Percentiles rank a stretch among this genome's conserved stretches.
These are phyloP conservation scores for Palythoa caribaeorum DNA, from an alignment of 92 coral and sea anemone genomes.

Conservation along the genomic window DNA sequence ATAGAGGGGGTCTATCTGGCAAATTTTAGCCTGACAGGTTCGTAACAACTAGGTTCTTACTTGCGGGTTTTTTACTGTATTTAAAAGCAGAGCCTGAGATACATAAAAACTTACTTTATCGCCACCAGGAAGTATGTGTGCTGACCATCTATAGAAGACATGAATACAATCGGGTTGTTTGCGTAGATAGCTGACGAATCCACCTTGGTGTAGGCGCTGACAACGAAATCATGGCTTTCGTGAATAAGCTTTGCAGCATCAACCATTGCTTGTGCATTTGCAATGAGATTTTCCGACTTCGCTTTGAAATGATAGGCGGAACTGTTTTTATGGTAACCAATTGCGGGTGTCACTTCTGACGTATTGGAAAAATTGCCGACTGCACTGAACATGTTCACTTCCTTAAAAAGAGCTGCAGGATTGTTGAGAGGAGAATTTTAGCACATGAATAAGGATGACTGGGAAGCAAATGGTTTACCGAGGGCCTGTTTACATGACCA, in stretches of 20 bases:
- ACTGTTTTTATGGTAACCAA: conserved; percentile 59
- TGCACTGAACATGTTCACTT: conserved; percentile 66
- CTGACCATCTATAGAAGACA: conserved; percentile 57
- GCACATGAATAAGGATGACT: not conserved
- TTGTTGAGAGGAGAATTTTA: not conserved
- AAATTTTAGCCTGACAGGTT: no score
- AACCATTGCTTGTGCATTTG: conserved; percentile 61
- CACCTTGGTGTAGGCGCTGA: conserved; percentile 72
- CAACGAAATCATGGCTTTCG: conserved; percentile 71
- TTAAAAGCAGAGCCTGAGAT: not conserved
- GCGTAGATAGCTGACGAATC: not conserved
- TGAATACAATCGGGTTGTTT: conserved; percentile 66
- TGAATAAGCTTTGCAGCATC: conserved; percentile 63
- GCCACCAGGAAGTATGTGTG: conserved; percentile 41
- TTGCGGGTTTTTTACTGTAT: no score
- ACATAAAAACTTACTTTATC: conserved; percentile 60
- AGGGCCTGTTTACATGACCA: no score
- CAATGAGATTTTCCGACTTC: conserved; percentile 27
- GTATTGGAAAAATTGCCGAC: conserved; percentile 45
- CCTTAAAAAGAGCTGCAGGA: conserved; percentile 54
- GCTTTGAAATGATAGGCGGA: conserved; percentile 59
- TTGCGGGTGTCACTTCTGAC: conserved; percentile 60
- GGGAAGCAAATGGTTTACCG: no score
- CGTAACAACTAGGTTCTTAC: no score
- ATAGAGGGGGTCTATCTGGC: no score